phyloP scores from a whole-genome alignment of 2,113 vertebrate species.

The Phalacrocorax aristotelis region DNA sequence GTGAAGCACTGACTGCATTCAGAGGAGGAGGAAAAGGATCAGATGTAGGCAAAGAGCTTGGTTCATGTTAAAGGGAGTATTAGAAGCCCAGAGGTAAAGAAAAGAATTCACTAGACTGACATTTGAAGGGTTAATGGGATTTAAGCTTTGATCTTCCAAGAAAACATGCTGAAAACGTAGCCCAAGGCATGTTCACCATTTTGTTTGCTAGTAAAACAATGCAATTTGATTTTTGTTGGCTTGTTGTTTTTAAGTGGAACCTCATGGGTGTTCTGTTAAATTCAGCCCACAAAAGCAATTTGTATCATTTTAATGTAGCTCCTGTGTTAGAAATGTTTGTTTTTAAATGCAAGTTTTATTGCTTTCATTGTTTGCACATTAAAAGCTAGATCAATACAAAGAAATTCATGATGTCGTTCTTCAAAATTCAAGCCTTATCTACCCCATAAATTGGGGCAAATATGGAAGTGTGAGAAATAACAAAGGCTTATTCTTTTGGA shows the following conservation, averaged over 20 bases:
- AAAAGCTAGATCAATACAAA: slow-evolving; percentile 58
- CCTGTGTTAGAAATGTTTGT: slow-evolving; percentile 57
- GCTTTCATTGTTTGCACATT: slow-evolving; percentile 59
- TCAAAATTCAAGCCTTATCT: slow-evolving; percentile 23
- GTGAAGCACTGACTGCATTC: background rate
- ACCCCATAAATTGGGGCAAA: slow-evolving; percentile 17
- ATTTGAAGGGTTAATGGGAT: slow-evolving; percentile 46
- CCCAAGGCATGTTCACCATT: slow-evolving; percentile 72
- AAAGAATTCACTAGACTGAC: slow-evolving; percentile 7
- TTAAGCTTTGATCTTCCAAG: slow-evolving; percentile 67
- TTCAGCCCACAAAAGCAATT: slow-evolving; percentile 68
- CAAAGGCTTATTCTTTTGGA: background rate
- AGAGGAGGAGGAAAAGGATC: background rate
- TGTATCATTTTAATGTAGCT: slow-evolving; percentile 60
- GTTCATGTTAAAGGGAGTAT: background rate
- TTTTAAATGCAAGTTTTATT: slow-evolving; percentile 67
- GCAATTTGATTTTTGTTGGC: slow-evolving; percentile 72
- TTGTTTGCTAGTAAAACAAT: slow-evolving; percentile 77
- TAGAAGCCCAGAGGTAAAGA: background rate
- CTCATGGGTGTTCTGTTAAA: slow-evolving; percentile 72
- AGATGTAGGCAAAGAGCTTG: background rate
- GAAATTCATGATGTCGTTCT: background rate
- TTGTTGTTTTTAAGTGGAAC: slow-evolving; percentile 77
- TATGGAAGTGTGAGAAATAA: background rate
- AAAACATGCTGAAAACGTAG: slow-evolving; percentile 66